A percentile compares a stretch with the other conserved stretches of the same genome.
Conservation (phyloP, 2,797 vertebrate species). For the Chiroxiphia lanceolata region DNA sequence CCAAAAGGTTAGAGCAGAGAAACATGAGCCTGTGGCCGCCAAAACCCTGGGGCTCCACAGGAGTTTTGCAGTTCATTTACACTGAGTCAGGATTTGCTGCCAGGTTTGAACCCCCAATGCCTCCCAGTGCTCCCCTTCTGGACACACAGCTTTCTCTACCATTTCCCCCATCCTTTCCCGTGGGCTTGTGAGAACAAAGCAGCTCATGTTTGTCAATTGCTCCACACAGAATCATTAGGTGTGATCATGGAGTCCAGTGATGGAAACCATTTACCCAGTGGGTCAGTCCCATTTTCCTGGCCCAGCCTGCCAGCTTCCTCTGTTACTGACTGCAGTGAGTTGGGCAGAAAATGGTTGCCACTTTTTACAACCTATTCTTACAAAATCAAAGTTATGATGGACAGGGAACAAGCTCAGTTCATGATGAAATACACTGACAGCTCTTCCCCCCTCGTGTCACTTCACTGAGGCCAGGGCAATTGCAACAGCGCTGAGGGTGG, state of each 20-base stretch:
- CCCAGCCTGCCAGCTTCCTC: background rate
- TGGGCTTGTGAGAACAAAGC: background rate
- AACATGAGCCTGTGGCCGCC: background rate
- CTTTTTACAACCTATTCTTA: background rate
- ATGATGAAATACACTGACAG: background rate
- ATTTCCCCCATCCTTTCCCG: background rate
- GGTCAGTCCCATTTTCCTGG: background rate
- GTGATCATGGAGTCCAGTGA: background rate
- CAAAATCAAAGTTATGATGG: background rate
- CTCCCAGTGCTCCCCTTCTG: background rate
- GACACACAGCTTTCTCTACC: background rate
- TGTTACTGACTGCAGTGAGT: background rate
- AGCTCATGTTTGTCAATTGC: background rate
- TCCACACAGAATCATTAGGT: background rate
- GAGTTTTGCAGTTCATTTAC: slow-evolving; percentile 28
- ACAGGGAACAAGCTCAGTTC: background rate
- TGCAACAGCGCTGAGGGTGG: background rate
- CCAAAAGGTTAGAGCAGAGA: background rate
- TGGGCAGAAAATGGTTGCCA: accelerated
- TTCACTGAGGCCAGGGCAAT: background rate
- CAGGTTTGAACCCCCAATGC: background rate
- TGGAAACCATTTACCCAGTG: background rate
- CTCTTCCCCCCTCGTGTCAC: background rate
- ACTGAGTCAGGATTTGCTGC: background rate
- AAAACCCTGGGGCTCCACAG: background rate